Percentiles rank a stretch among this genome's conserved stretches.
Evolutionary conservation across 2,797 vertebrate species (phyloP).

Genomic region (Gambusia yucatana): DNA sequence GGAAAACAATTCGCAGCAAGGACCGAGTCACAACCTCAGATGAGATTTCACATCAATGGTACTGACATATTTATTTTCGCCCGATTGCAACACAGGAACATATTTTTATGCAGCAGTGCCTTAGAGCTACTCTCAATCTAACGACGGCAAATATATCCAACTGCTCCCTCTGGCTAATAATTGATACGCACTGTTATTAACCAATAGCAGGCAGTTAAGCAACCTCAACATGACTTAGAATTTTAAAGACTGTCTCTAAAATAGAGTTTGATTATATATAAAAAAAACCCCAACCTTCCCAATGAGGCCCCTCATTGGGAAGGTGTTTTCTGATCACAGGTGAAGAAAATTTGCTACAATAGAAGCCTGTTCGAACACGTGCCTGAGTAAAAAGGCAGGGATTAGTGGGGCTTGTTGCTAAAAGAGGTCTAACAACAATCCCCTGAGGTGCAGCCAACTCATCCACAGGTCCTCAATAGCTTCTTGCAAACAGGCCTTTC

Average conservation of each 20-base stretch:
- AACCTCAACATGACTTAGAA: constrained; percentile 7
- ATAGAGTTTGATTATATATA: constrained; percentile 20
- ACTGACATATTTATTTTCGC: constrained; percentile 47
- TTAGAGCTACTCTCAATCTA: constrained; percentile 63
- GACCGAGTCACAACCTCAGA: constrained; percentile 40
- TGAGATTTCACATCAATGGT: constrained; percentile 52
- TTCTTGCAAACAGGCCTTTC: constrained; percentile 49
- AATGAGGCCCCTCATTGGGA: constrained; percentile 44
- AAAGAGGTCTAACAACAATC: constrained; percentile 63
- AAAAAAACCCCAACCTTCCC: constrained; percentile 7
- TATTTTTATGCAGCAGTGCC: constrained; percentile 50
- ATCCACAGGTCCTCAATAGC: constrained; percentile 47
- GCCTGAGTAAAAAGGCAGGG: constrained; percentile 50
- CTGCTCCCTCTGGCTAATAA: constrained; percentile 51
- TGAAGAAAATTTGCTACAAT: constrained; percentile 45
- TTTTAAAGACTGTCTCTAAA: constrained; percentile 21
- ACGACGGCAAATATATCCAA: constrained; percentile 63
- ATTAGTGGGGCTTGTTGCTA: constrained; percentile 60
- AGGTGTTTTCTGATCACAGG: constrained; percentile 40
- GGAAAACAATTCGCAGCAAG: constrained; percentile 52
- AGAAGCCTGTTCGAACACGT: constrained; percentile 57
- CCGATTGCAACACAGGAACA: constrained; percentile 44
- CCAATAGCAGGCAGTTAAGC: constrained; percentile 48
- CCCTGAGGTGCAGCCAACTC: constrained; percentile 54
- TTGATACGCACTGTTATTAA: constrained; percentile 55